Evolutionary conservation across 2,797 vertebrate species (phyloP).

Genomic region (Enteromius thamalakanensis): DNA sequence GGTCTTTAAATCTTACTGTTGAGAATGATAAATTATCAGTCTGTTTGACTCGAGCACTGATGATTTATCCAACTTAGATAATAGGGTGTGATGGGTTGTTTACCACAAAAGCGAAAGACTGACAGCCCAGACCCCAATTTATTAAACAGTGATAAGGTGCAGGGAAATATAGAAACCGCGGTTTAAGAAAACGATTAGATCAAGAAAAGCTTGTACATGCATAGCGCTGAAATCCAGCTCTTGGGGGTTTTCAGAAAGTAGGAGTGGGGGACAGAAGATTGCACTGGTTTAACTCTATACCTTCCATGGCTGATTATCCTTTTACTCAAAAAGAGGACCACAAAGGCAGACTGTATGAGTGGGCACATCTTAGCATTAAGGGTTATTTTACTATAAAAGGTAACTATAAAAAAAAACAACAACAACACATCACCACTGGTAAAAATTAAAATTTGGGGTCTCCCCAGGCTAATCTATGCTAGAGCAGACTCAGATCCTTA

Average conservation of each 20-base stretch:
- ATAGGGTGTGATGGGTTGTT: slow-evolving; percentile 20
- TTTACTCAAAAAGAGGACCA: slow-evolving; percentile 50
- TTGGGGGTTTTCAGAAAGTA: slow-evolving; percentile 14
- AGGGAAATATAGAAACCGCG: background rate
- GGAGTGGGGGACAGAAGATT: background rate
- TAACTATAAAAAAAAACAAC: background rate
- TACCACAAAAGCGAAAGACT: background rate
- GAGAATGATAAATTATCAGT: background rate
- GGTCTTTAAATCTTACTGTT: background rate
- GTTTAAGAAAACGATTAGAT: slow-evolving; percentile 24
- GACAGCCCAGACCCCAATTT: background rate
- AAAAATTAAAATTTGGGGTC: background rate
- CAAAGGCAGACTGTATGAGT: slow-evolving; percentile 61
- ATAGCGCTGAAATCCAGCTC: background rate
- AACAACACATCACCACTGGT: background rate
- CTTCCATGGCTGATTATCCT: slow-evolving; percentile 29
- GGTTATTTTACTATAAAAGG: background rate
- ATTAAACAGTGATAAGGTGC: background rate
- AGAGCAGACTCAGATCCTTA: background rate
- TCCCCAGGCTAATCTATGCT: background rate
- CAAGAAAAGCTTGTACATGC: slow-evolving; percentile 33
- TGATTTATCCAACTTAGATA: background rate
- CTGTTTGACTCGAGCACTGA: background rate
- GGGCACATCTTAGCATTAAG: slow-evolving; percentile 51
- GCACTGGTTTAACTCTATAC: slow-evolving; percentile 18